Conservation (phyloP, 2,888 invertebrate species). For the Netelia inedita region DNA sequence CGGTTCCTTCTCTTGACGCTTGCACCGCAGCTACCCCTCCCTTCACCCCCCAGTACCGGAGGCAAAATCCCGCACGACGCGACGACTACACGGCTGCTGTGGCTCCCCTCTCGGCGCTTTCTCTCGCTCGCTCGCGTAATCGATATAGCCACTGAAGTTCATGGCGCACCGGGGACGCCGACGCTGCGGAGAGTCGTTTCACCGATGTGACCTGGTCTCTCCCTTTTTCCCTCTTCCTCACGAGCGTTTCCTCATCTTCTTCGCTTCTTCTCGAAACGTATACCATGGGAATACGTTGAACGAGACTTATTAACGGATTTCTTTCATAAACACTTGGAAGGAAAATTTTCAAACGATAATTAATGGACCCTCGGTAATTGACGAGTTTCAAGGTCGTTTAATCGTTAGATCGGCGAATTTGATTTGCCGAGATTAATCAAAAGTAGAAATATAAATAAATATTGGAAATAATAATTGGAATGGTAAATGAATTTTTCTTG, state of each 20-base stretch:
- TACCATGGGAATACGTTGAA: too few species aligned
- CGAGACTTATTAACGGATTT: too few species aligned
- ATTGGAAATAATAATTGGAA: too few species aligned
- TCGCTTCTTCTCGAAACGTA: constrained; percentile 15
- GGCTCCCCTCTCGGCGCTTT: background rate
- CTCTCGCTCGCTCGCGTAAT: constrained; percentile 75
- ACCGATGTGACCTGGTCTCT: constrained; percentile 45
- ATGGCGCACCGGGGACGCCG: constrained; percentile 78
- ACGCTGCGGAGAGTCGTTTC: constrained; percentile 68
- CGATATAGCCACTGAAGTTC: constrained; percentile 83
- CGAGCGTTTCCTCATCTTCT: constrained; percentile 52
- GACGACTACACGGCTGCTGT: background rate
- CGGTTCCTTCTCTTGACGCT: constrained; percentile 8
- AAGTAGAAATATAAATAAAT: too few species aligned
- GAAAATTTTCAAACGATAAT: too few species aligned
- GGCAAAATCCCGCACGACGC: background rate
- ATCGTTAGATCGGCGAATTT: too few species aligned
- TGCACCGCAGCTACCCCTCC: background rate
- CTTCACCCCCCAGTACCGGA: background rate
- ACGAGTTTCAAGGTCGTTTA: too few species aligned
- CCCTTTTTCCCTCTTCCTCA: constrained; percentile 45
- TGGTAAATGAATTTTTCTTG: too few species aligned
- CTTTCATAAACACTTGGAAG: too few species aligned
- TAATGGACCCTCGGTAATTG: too few species aligned
- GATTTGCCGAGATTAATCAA: too few species aligned